Base-by-base conservation (phyloP, 23 tunicate species). In the Styela plicata region DNA sequence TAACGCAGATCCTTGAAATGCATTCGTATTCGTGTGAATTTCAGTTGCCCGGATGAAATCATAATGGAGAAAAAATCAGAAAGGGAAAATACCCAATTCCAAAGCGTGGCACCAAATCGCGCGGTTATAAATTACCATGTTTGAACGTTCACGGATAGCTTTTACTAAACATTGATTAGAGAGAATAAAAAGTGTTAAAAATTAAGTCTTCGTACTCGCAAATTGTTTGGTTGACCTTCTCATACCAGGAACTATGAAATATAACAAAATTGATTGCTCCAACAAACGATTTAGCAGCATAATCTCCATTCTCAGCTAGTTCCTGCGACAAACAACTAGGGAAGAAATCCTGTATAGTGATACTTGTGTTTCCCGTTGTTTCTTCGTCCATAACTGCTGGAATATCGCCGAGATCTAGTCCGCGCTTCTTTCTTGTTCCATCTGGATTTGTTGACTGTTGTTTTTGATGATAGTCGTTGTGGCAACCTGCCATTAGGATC, bases 401-500 rank as follows among this genome's bases (percentile, higher is more conserved):
- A n/a, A n/a, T n/a, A n/a, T n/a, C n/a, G n/a, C n/a, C n/a, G n/a
- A n/a, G n/a, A n/a, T n/a, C n/a, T n/a, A n/a, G n/a, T n/a, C n/a
- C n/a, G 5, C 77, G 5, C 29, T 71, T 71, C 77, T 75, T 75
- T 75, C 68, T 21, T 52, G 64, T 37, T 75, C 64, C 80, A 52
- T 52, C 64, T 5, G 52, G 61, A 44, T 44, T 44, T 7, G 57
- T 28, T 24, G 30, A 65, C 17, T 17, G 64, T 21, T 24, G 63
- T n/a, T 19, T 24, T 24, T 44, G 37, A 36, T 75, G 80, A 75
- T 36, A 34, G 18, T 37, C 80, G 25, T 52, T 32, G 52, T 75
- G 80, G 64, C 80, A 75, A 52, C 64, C 80, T 75, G 80, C 32
- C 21, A 74, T 69, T n/a, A n/a, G n/a, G n/a, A n/a, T n/a, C n/a